Percentiles rank a stretch among this genome's conserved stretches.
These are phyloP conservation scores for Callyntrura guangdongensis DNA, from an alignment of 2,888 invertebrate species.

Conservation along the genomic window DNA sequence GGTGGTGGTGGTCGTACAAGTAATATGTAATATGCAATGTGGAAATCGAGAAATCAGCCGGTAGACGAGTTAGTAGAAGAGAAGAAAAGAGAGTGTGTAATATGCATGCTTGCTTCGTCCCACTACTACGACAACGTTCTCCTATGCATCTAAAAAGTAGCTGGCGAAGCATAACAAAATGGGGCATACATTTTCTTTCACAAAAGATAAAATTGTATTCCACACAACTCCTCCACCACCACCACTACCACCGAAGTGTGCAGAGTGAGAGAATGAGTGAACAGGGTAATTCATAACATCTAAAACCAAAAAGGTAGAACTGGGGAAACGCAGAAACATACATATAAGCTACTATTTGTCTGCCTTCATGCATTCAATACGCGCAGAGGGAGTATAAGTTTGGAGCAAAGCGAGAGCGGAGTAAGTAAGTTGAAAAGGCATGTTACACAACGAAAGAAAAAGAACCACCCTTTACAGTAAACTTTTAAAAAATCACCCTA, in stretches of 20 bases:
- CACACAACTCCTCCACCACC: constrained; percentile 37
- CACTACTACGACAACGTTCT: constrained; percentile 28
- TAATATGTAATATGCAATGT: constrained; percentile 61
- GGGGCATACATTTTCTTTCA: background rate
- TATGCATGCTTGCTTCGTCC: constrained; percentile 73
- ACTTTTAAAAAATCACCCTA: constrained; percentile 29
- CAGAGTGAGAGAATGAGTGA: constrained; percentile 41
- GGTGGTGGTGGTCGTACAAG: constrained; percentile 48
- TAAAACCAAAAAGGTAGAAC: constrained; percentile 53
- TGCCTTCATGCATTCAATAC: background rate
- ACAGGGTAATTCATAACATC: constrained; percentile 26
- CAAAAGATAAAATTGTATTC: constrained; percentile 62
- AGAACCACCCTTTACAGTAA: constrained; percentile 55
- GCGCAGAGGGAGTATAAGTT: background rate
- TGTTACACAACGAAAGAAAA: background rate
- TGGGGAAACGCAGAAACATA: background rate
- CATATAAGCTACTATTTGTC: no score
- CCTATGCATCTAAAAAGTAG: constrained; percentile 59
- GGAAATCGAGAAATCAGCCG: constrained; percentile 61
- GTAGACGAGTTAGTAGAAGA: constrained; percentile 50
- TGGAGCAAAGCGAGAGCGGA: background rate
- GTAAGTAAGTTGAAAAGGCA: background rate
- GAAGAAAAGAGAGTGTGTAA: constrained; percentile 67
- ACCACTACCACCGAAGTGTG: background rate
- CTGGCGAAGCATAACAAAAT: constrained; percentile 74